Evolutionary conservation across 2,888 invertebrate genomes (phyloP).

Genomic region (Phymatocera aterrima): DNA sequence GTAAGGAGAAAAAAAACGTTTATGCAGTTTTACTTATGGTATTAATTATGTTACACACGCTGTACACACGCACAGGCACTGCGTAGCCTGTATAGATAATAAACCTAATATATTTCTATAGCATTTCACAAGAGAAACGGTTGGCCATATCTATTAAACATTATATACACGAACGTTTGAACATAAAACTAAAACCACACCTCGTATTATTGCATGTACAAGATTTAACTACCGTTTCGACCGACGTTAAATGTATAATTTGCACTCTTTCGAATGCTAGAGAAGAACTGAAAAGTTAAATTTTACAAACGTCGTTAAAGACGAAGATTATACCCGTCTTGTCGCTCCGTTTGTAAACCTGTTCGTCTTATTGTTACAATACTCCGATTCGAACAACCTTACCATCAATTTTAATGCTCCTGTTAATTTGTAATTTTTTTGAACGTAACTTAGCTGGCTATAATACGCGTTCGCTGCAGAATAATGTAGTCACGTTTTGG

Average conservation of each 20-base stretch:
- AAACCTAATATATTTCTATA: background rate
- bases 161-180: conserved; percentile 11
- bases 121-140: conserved; percentile 7
- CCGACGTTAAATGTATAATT: conserved; percentile 34
- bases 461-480: background rate
- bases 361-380: conserved; percentile 33
- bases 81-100: no score
- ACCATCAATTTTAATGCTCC: conserved; percentile 23
- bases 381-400: conserved; percentile 1
- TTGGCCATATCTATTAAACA: conserved; percentile 28
- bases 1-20: no score
- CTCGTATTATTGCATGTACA: conserved; percentile 20
- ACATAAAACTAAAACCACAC: conserved; percentile 30
- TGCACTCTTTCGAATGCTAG: conserved; percentile 41
- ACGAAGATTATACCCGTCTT: conserved; percentile 18
- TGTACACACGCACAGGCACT: background rate
- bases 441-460: background rate
- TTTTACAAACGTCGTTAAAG: conserved; percentile 41
- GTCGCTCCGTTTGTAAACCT: conserved; percentile 8
- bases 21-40: background rate
- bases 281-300: conserved; percentile 35
- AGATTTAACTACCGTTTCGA: conserved; percentile 34
- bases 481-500: conserved; percentile 12
- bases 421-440: conserved; percentile 1
- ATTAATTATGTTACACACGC: background rate